Evolutionary conservation across 1,140 invertebrate species (phyloP), one percentile per base, ranked within the genome.

Genomic region (Scaptodrosophila lebanonensis): DNA sequence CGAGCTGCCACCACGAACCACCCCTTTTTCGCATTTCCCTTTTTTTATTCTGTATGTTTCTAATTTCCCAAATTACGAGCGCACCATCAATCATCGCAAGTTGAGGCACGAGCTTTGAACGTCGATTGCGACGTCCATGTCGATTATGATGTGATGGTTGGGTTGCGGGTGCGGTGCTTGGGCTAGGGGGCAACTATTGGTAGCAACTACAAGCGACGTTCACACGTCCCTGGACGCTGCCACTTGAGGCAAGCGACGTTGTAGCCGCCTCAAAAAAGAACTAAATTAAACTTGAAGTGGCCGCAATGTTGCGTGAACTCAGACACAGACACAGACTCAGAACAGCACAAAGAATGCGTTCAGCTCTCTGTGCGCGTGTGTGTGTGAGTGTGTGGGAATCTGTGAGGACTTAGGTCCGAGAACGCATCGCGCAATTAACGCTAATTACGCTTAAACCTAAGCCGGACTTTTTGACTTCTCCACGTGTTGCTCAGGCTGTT

Each of bases 1-100:
- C n/a, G 43, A 45, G 42, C 32, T 15, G 38, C 43, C 35, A 25
- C n/a, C n/a, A n/a, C n/a, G 52, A 75, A 58, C 75, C 75, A 82
- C 75, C 75, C 75, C 66, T 82, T 82, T 82, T 32, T 49, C 48
- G 33, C 38, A 51, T 56, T 35, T 9, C 5, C 11, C 4, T 4
- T 45, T 13, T 47, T 35, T 63, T 51, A 39, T 66, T 56, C 59
- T 49, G 48, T 62, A 40, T 63, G 72, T 66, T 75, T 82, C 75
- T 82, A 82, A 82, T 82, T 82, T 82, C 75, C 75, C 75, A 82
- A 82, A 82, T 82, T 82, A 82, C 75, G n/a, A n/a, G n/a, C n/a
- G 75, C 75, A 82, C 75, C 75, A 82, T 82, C 75, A 82, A 82
- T 82, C 75, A 82, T 82, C 70, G 61, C 75, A 53, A 69, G 75